Percentiles rank a stretch among this genome's conserved stretches.
Conservation (phyloP, 2,113 vertebrate genomes). For the Crotophaga sulcirostris region DNA sequence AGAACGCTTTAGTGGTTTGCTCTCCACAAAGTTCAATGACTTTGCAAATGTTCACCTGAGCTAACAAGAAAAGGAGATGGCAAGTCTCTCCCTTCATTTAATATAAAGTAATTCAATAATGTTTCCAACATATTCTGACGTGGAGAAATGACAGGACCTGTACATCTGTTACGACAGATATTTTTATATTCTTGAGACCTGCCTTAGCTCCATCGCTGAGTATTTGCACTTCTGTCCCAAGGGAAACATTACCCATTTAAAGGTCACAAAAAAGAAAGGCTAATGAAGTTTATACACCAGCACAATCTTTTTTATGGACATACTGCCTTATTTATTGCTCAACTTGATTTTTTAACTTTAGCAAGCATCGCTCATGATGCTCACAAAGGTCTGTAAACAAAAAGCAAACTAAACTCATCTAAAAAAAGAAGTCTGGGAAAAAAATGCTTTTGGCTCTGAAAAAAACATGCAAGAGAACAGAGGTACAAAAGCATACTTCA, state of each 20-base stretch:
- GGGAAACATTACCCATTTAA: not conserved
- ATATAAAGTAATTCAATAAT: not conserved
- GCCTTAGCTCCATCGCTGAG: not conserved
- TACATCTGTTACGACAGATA: not conserved
- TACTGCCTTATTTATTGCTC: not conserved
- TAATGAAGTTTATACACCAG: not conserved
- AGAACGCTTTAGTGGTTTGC: not conserved
- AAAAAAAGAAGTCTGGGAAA: not conserved
- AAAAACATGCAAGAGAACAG: not conserved
- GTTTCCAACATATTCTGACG: not conserved
- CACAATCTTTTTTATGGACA: not conserved
- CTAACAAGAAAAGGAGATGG: not conserved
- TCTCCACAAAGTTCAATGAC: not conserved
- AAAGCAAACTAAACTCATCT: not conserved
- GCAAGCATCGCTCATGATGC: not conserved
- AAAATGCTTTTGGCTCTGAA: not conserved
- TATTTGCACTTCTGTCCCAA: not conserved
- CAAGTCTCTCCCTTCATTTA: not conserved
- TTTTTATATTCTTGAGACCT: not conserved
- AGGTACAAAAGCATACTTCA: not conserved
- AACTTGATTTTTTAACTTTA: not conserved
- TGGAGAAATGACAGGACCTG: not conserved
- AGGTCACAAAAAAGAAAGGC: not conserved
- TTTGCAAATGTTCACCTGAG: not conserved
- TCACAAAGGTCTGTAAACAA: not conserved